phyloP scores from a whole-genome alignment of 2,888 invertebrate species.

The Hemaris fuciformis region DNA sequence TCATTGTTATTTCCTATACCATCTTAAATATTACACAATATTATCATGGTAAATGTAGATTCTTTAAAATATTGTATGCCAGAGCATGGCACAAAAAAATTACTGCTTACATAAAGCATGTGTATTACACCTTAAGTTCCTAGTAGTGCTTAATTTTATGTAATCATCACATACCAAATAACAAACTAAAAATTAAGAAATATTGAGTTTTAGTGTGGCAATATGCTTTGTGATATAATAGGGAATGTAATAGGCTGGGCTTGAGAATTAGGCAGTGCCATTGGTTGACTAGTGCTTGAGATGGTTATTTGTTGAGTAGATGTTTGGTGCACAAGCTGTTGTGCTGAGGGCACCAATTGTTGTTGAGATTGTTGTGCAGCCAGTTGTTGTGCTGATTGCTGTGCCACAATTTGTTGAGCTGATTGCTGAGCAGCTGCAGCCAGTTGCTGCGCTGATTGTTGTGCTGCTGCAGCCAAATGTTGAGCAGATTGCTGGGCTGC shows the following conservation, averaged over 20 bases:
- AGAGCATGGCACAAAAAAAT: not conserved
- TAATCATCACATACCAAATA: not conserved
- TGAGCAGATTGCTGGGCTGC: conserved; percentile 60
- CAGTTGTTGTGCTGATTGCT: conserved; percentile 65
- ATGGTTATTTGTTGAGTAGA: conserved; percentile 76
- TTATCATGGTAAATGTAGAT: not conserved
- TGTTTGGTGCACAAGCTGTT: conserved; percentile 71
- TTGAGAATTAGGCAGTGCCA: conserved; percentile 72
- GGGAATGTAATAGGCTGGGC: conserved; percentile 74
- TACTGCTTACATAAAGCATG: not conserved
- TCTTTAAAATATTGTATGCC: not conserved
- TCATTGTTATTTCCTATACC: not conserved
- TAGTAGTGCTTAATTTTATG: not conserved
- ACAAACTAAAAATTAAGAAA: not conserved
- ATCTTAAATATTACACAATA: not conserved
- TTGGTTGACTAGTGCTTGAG: conserved; percentile 74
- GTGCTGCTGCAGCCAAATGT: conserved; percentile 55
- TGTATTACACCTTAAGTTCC: not conserved
- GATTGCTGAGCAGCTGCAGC: conserved; percentile 55
- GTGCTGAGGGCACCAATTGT: conserved; percentile 63
- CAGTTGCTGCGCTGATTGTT: conserved; percentile 63
- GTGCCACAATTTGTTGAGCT: conserved; percentile 52
- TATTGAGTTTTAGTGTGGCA: conserved; percentile 56
- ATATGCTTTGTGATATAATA: conserved; percentile 74
- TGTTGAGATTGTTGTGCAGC: conserved; percentile 72